Base-by-base conservation (phyloP, 2,113 vertebrate genomes). In the Trichechus manatus region DNA sequence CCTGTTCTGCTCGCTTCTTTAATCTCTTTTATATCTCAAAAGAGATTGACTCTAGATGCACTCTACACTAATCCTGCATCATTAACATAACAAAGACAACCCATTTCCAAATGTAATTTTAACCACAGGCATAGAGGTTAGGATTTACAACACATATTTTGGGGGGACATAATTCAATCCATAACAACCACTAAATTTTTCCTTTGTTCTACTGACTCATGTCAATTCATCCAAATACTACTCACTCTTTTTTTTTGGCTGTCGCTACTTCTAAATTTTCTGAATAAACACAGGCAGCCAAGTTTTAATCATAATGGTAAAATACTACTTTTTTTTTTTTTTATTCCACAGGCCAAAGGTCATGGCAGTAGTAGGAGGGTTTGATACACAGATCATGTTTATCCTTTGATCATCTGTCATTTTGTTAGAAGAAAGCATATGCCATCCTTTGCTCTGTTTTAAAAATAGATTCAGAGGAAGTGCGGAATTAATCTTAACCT, bases 401-500 rank as follows among this genome's bases (percentile, higher is more conserved):
- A 42, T 95, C 97, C 98, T 98, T 98, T 98, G 98, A 98, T 99
- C 98, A 97, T 98, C 97, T 98, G 98, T 98, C 98, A 96, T 98
- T 98, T 97, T 96, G 98, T 96, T 98, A 97, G 98, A 98, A 98
- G 98, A 98, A 96, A 98, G 98, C 98, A 98, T 97, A 97, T 97
- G 97, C 98, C 98, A 98, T 98, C 98, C 89, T 98, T 98, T 98
- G 98, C 98, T 98, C 98, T 98, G 7, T 63, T 98, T 97, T 98
- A 98, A 98, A 99, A 99, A 99, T 99, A 99, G 98, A 98, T 91
- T 84, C 89, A 97, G 59, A 99, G 99, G 99, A 99, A 99, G 99
- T 98, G 88, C 94, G 97, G 98, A 98, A 98, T 98, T 99, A 99
- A 98, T 98, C 98, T 99, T 96, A 97, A 98, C 98, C 98, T 98